These are phyloP conservation scores for Tetrax tetrax DNA, from an alignment of 2,113 vertebrate genomes.

Conservation along the genomic window DNA sequence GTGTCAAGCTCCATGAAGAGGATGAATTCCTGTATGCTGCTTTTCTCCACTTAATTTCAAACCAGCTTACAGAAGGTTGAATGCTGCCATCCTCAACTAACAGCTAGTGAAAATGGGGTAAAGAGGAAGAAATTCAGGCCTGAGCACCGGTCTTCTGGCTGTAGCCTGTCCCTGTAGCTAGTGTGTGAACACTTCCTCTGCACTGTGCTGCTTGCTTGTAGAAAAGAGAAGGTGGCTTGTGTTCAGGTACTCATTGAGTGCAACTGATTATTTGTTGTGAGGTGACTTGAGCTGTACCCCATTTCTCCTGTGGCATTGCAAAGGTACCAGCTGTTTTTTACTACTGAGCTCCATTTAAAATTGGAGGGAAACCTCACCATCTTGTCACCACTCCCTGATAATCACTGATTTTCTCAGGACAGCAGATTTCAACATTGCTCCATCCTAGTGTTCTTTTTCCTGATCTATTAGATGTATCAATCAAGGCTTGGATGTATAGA, in stretches of 20 bases:
- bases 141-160: neutral
- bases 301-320: neutral
- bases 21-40: neutral
- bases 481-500: neutral
- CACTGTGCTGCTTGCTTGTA: neutral
- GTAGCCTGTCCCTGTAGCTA: neutral
- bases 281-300: fast-evolving
- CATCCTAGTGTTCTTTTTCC: neutral
- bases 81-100: neutral
- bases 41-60: neutral
- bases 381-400: neutral
- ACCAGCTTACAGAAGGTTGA: neutral
- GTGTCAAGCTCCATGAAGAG: neutral
- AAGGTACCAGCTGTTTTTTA: neutral
- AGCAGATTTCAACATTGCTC: neutral
- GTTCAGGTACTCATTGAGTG: neutral
- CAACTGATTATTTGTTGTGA: neutral
- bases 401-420: neutral
- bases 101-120: neutral
- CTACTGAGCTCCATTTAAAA: neutral
- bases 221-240: neutral
- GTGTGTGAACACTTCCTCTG: neutral
- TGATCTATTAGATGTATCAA: neutral
- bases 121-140: neutral
- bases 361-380: neutral